These are phyloP conservation scores for Ectemnius continuus DNA, from an alignment of 2,888 invertebrate species.

Conservation along the genomic window DNA sequence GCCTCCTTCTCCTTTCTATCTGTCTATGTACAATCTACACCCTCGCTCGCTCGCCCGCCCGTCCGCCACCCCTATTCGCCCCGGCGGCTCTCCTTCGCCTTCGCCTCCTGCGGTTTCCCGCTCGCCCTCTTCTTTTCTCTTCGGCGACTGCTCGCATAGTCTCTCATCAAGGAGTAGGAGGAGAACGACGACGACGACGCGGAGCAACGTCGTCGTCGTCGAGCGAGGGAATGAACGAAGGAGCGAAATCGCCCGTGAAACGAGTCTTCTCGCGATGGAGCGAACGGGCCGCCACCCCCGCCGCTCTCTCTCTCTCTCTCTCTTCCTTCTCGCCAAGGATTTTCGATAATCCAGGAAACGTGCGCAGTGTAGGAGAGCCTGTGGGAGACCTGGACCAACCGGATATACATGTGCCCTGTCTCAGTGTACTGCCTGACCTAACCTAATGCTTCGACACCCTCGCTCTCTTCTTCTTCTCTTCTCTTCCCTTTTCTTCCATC, in stretches of 20 bases:
- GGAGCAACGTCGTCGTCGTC: no score
- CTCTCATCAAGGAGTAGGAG: no score
- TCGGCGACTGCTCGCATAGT: neutral
- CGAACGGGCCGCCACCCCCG: no score
- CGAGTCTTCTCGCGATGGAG: conserved; percentile 39
- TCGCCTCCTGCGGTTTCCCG: no score
- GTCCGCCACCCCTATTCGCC: no score
- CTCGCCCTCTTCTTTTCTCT: neutral
- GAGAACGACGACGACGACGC: no score
- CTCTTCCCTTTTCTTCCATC: neutral
- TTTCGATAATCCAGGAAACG: conserved; percentile 43
- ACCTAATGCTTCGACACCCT: conserved; percentile 19
- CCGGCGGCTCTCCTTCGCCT: no score
- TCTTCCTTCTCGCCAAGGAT: conserved; percentile 35
- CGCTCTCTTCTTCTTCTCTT: neutral
- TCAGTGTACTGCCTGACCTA: conserved; percentile 19
- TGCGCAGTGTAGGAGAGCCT: neutral
- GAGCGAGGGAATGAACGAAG: no score
- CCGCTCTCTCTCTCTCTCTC: neutral
- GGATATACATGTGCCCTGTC: neutral
- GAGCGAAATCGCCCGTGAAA: conserved; percentile 58
- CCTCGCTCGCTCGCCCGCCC: no score
- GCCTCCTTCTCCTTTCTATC: no score
- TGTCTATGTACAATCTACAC: no score
- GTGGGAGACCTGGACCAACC: neutral